A percentile compares a stretch with the other conserved stretches of the same genome.
phyloP scores from a whole-genome alignment of 2,113 vertebrate species.

The Loxodonta africana region DNA sequence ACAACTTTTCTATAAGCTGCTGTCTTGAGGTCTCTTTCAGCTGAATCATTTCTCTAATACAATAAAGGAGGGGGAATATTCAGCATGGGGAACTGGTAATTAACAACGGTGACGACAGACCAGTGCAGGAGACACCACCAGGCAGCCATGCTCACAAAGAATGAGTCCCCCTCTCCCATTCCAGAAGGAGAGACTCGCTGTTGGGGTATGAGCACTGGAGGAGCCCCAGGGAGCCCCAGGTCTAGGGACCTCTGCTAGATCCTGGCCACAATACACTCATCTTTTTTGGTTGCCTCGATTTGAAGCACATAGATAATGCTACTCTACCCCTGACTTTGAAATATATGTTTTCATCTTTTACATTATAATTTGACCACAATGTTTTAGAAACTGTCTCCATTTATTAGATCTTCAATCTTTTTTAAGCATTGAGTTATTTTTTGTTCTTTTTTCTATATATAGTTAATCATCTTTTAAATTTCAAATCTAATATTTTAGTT shows the following conservation, averaged over 20 bases:
- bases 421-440: neutral
- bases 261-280: neutral
- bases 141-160: neutral
- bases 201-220: neutral
- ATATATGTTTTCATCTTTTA: neutral
- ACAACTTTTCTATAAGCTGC: neutral
- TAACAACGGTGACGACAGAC: neutral
- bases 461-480: neutral
- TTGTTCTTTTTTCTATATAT: neutral
- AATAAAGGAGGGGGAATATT: neutral
- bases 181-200: neutral
- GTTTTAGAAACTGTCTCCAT: neutral
- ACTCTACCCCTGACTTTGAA: neutral
- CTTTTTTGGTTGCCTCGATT: neutral
- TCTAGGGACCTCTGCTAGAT: neutral
- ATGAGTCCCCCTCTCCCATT: neutral
- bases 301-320: neutral
- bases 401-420: neutral
- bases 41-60: neutral
- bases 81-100: neutral
- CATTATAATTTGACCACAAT: neutral
- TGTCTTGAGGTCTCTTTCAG: neutral
- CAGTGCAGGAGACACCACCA: rapidly evolving
- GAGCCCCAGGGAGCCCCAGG: neutral
- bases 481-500: neutral